A percentile compares a stretch with the other conserved stretches of the same genome.
Evolutionary conservation across 2,113 vertebrate species (phyloP).

Genomic region (Gnathochromis pfefferi): DNA sequence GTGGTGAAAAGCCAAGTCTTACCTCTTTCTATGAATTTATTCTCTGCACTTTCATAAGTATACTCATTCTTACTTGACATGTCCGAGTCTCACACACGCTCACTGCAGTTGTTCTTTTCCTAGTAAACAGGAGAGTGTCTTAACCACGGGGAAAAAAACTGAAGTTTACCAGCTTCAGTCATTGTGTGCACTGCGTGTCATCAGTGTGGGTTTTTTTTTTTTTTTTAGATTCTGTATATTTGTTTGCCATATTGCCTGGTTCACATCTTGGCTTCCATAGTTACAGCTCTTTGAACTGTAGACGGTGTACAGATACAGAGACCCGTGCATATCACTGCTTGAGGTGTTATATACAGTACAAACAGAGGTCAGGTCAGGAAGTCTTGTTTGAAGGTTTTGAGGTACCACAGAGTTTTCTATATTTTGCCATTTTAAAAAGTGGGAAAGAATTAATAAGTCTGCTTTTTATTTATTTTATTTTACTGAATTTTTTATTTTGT

Average conservation of each 20-base stretch:
- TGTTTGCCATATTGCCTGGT: background rate
- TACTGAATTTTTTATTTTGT: background rate
- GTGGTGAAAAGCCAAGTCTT: background rate
- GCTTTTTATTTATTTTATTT: background rate
- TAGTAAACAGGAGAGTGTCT: constrained; percentile 47
- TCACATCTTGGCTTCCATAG: background rate
- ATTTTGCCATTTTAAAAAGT: background rate
- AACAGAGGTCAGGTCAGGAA: background rate
- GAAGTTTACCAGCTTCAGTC: constrained; percentile 35
- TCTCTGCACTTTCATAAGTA: background rate
- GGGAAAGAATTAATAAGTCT: background rate
- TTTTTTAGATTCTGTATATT: background rate
- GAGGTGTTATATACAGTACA: background rate
- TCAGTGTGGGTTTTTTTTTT: background rate
- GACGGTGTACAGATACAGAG: background rate
- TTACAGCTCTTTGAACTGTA: constrained; percentile 2
- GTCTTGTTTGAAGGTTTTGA: background rate
- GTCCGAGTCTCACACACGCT: background rate
- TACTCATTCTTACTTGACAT: background rate
- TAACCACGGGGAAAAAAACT: constrained; percentile 24
- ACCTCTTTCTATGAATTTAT: background rate
- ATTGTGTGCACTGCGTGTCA: constrained; percentile 7
- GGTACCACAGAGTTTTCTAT: background rate
- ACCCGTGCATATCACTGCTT: background rate
- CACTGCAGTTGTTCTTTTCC: constrained; percentile 7